These are phyloP conservation scores for Noctua pronuba DNA, from an alignment of 2,888 invertebrate species.

Conservation along the genomic window DNA sequence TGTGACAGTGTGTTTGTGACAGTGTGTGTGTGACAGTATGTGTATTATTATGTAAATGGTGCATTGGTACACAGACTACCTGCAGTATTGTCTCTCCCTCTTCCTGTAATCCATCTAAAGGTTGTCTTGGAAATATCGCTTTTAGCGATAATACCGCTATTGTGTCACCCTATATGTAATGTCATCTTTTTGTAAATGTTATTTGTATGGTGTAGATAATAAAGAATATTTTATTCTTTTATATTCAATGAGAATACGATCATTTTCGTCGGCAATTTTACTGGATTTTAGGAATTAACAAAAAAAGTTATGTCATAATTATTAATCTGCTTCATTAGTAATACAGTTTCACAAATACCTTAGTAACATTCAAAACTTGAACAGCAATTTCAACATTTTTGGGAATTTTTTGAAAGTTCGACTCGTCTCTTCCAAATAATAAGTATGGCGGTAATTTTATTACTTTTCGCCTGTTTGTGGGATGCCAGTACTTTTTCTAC, in stretches of 20 bases:
- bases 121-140: neutral
- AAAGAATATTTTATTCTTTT: neutral
- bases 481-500: constrained; percentile 21
- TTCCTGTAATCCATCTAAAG: neutral
- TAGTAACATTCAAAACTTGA: constrained; percentile 52
- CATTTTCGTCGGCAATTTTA: no score
- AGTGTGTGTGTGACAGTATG: no score
- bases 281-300: neutral
- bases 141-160: neutral
- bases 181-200: neutral
- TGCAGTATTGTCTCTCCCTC: neutral
- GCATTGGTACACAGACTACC: no score
- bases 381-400: constrained; percentile 40
- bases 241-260: neutral
- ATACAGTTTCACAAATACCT: constrained; percentile 40
- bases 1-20: no score
- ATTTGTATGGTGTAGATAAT: neutral
- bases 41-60: no score
- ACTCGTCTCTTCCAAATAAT: constrained; percentile 13
- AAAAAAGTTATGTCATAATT: neutral
- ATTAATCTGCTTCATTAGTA: neutral
- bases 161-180: neutral
- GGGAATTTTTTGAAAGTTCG: constrained; percentile 43
- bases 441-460: neutral
- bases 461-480: neutral